phyloP scores from a whole-genome alignment of 2,797 vertebrate species.

The Thaleichthys pacificus region DNA sequence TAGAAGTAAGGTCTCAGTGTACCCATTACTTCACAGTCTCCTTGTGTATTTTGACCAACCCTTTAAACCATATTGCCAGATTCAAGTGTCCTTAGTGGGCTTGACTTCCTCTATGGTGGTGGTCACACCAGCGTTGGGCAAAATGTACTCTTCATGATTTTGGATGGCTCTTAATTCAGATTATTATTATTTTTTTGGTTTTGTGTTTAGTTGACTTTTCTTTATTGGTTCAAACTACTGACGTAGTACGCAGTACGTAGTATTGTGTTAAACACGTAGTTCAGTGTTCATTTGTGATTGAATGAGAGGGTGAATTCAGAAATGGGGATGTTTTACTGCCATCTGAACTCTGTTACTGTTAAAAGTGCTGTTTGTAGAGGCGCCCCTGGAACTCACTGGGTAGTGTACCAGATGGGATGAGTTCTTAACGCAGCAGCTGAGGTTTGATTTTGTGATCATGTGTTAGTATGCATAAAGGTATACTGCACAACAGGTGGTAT shows the following conservation, averaged over 20 bases:
- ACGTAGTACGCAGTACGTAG: background rate
- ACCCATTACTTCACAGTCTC: background rate
- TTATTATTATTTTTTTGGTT: too few relatives aligned
- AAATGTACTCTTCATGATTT: constrained; percentile 19
- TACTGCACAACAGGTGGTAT: too few relatives aligned
- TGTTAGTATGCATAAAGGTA: too few relatives aligned
- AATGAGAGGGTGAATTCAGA: too few relatives aligned
- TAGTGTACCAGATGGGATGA: too few relatives aligned
- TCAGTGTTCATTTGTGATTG: background rate
- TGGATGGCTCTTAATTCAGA: constrained; percentile 28
- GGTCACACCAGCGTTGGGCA: constrained; percentile 11
- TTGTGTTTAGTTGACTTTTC: constrained; percentile 16
- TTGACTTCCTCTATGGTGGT: constrained; percentile 19
- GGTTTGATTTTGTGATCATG: too few relatives aligned
- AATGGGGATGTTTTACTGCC: too few relatives aligned
- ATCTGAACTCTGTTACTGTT: too few relatives aligned
- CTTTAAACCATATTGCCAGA: constrained; percentile 17
- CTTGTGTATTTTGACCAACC: background rate
- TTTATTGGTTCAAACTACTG: constrained; percentile 13
- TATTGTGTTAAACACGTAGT: background rate
- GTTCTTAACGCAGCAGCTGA: too few relatives aligned
- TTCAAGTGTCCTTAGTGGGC: constrained; percentile 16
- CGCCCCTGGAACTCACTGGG: too few relatives aligned
- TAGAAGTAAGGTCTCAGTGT: background rate
- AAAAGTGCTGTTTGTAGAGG: too few relatives aligned